Conservation (phyloP, 2,888 invertebrate species). For the Dolichomitus sp. region DNA sequence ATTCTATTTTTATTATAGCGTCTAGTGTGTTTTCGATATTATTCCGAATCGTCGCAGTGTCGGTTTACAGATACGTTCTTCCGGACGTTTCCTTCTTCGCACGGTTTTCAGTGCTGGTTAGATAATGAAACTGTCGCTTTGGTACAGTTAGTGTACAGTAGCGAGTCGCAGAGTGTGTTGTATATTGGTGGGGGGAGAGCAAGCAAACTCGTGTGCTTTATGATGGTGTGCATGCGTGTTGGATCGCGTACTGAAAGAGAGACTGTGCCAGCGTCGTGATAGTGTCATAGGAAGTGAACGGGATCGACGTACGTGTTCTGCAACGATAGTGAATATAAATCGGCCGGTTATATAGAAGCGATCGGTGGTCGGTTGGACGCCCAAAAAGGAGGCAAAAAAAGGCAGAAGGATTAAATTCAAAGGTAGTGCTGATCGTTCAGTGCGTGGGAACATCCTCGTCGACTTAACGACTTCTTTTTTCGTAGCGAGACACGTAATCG, state of each 20-base stretch:
- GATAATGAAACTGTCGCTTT: conserved; percentile 5
- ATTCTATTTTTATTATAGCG: not conserved
- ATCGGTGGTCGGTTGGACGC: not conserved
- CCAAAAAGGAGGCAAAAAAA: not conserved
- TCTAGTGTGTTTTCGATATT: not conserved
- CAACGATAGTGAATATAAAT: conserved; percentile 3
- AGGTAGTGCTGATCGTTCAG: not conserved
- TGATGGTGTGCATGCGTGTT: not conserved
- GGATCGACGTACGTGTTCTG: conserved; percentile 22
- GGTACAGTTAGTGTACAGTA: not conserved
- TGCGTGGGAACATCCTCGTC: not conserved
- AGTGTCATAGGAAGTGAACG: conserved; percentile 56
- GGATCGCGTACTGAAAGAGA: not conserved
- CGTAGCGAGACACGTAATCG: not conserved
- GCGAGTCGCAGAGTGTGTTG: not conserved
- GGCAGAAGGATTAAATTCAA: not conserved
- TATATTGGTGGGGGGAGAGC: not conserved
- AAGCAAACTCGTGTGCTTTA: not conserved
- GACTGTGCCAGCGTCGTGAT: conserved; percentile 17
- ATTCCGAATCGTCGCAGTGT: not conserved
- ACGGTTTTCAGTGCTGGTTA: conserved; percentile 1
- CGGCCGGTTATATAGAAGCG: not conserved
- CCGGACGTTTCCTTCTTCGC: not conserved
- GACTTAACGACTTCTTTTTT: not conserved
- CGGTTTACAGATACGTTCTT: not conserved